Base-by-base conservation (phyloP, 53 echinoderm and acorn worm species). In the Crossaster papposus region DNA sequence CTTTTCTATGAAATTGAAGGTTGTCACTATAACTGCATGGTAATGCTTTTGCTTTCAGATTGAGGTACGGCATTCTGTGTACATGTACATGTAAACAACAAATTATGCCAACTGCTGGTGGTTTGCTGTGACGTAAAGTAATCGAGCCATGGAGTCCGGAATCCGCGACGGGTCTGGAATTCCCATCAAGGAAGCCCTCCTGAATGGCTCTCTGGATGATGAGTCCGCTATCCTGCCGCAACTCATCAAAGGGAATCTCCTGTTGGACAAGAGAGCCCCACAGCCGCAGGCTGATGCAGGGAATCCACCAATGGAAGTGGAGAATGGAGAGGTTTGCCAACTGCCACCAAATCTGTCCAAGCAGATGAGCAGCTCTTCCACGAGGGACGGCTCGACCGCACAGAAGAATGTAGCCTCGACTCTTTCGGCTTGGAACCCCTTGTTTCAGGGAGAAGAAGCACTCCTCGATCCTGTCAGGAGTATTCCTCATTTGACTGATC, bases 131-230 rank as follows among this genome's bases (percentile, higher is more conserved):
- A 26, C 11, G 4, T 17, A 58, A 15, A 26, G 24, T n/a, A 26
- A 26, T 34, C 28, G 7, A 14, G 38, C 4, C 52, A 78, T 78
- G 78, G 78, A 78, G 78, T 36, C 14, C 18, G 34, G 74, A 73
- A 35, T 17, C 74, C 4, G 63, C 23, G 36, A 50, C 4, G 17
- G 23, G 37, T 38, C 28, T 14, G 78, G 51, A 23, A 51, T 4
- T 78, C 78, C 50, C 50, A 11, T 38, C 37, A 34, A 82, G 31
- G 31, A 51, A 12, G 11, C 32, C 5, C 51, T 85, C 23, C 30
- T 85, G 53, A 85, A 85, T 51, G 85, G 85, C n/a, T 70, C 52
- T 8, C 20, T 72, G 33, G 24, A 72, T 14, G 38, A 70, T 14
- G 38, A 70, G 38, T 37, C 81, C 32, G 9, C 22, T 11, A 22